Base-by-base conservation (phyloP, 2,797 vertebrate genomes). In the Pelodytes ibericus region DNA sequence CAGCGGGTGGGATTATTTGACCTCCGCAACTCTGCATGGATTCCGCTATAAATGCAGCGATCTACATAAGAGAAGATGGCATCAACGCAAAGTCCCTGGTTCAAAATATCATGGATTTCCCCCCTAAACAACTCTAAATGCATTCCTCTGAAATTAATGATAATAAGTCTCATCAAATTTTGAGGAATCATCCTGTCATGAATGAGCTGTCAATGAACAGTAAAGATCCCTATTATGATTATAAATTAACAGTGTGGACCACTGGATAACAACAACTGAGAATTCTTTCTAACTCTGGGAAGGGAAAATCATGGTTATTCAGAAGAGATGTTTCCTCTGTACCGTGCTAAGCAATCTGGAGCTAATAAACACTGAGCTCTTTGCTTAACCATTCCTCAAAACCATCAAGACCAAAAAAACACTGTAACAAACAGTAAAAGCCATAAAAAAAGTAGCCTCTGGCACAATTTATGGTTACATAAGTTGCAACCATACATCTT, bases 1-100 rank as follows among this genome's bases (percentile, higher is more conserved):
- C 96, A 78, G 72, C 83, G 4, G 98, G 98, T 85, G 97, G 98
- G 83, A 99, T 95, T 84, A 99, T 90, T 91, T 99, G 98, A 71
- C 98, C 97, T 39, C 97, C 98, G 83, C 98, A 99, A 86, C 96
- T 98, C 92, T 99, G 98, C 94, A 99, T 87, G 82, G 98, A 99
- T 87, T 99, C 98, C 20, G 96, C 96, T 83, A 96, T 97, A 89
- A 99, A 99, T 79, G 96, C 98, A 73, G 96, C 95, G 83, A 99
- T 95, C 98, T 99, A 92, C 64, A 87, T 72, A 85, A 92, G 82
- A 94, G 83, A 93, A 91, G 87, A 89, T 66, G 72, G 65, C 10
- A 77, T 92, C 71, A 92, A 82, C 84, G 80, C 75, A 71, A 36
- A 33, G 69, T 60, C 68, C 75, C 75, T 62, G 74, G 49, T 31